phyloP scores from a whole-genome alignment of 2,888 invertebrate genomes.

The Iselma pallidipennis region DNA sequence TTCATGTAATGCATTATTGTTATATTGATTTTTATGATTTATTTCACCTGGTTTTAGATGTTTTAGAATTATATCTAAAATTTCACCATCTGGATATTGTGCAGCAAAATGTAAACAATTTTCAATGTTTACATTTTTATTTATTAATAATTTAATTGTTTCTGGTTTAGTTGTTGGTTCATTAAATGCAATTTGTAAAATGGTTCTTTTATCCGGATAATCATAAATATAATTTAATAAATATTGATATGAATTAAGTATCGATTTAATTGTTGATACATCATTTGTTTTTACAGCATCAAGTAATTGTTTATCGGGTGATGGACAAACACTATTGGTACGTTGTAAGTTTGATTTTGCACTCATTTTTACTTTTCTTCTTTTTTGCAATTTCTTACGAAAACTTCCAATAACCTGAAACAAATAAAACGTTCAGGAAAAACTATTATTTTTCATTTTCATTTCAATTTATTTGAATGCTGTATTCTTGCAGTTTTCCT shows the following conservation, averaged over 20 bases:
- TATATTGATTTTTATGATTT: conserved; percentile 31
- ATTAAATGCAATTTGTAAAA: conserved; percentile 56
- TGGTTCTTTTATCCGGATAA: conserved; percentile 62
- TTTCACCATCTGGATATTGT: conserved; percentile 56
- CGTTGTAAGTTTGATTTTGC: conserved; percentile 28
- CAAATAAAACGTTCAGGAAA: conserved; percentile 6
- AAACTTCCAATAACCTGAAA: conserved; percentile 13
- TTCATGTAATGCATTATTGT: conserved; percentile 48
- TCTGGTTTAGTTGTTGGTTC: conserved; percentile 61
- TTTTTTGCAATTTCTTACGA: background rate
- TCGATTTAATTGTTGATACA: conserved; percentile 58
- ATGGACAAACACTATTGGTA: conserved; percentile 46
- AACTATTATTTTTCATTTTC: too few species aligned
- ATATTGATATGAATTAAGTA: conserved; percentile 57
- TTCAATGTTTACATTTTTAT: conserved; percentile 63
- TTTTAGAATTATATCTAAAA: conserved; percentile 58
- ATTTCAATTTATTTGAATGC: too few species aligned
- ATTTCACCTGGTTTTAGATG: conserved; percentile 40
- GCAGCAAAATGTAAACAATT: conserved; percentile 65
- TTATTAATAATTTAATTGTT: conserved; percentile 63
- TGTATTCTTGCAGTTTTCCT: too few species aligned
- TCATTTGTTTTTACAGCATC: conserved; percentile 61
- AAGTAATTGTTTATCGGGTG: conserved; percentile 53
- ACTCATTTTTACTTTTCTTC: conserved; percentile 14
- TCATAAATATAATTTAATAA: conserved; percentile 62